Percentiles rank a stretch among this genome's conserved stretches.
phyloP scores from a whole-genome alignment of 2,797 vertebrate genomes.

The Pseudocheirus occidentalis region DNA sequence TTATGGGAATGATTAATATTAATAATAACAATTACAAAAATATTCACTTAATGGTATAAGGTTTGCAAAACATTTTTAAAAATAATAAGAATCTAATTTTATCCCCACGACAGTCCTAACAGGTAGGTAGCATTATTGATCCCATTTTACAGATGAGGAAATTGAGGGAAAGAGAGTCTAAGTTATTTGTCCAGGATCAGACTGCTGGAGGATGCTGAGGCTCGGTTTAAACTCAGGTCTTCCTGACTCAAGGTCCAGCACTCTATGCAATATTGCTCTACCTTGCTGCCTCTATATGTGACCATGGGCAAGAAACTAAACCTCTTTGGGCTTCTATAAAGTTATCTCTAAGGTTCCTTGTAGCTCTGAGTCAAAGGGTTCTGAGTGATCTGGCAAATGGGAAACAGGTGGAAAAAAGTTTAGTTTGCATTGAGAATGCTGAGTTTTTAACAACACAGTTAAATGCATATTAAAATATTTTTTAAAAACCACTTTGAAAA shows the following conservation, averaged over 20 bases:
- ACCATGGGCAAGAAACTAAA: background rate
- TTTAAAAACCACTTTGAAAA: conserved; percentile 40
- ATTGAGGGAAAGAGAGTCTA: background rate
- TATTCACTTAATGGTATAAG: background rate
- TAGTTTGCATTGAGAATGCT: conserved; percentile 38
- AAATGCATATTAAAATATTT: conserved; percentile 14
- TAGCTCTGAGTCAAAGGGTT: background rate
- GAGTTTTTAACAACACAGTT: background rate
- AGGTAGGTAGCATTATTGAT: background rate
- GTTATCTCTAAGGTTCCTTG: background rate
- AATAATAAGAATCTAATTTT: background rate
- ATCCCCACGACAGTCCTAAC: background rate
- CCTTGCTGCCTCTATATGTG: background rate
- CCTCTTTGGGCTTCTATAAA: conserved; percentile 26
- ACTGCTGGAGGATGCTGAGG: background rate
- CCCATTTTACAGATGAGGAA: background rate
- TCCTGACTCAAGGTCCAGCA: background rate
- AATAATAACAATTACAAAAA: background rate
- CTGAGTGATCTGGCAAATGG: background rate
- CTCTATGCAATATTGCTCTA: background rate
- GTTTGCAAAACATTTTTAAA: background rate
- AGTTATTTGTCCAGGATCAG: background rate
- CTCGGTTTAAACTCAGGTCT: background rate
- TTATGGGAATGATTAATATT: background rate
- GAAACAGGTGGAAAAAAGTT: background rate